Conservation (phyloP, 1,140 invertebrate genomes). For the Ostrea edulis region DNA sequence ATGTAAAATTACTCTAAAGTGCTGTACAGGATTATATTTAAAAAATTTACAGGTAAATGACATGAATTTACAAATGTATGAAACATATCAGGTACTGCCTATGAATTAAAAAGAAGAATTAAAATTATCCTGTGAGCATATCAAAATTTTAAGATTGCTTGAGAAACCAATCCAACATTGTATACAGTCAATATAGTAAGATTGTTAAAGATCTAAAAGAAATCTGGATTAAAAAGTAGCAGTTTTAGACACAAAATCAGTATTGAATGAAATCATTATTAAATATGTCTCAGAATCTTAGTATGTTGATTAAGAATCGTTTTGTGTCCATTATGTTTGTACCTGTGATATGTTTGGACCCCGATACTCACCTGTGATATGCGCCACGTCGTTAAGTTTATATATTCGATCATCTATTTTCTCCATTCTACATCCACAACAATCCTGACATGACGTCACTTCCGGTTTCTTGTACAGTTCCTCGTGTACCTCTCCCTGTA, state of each 20-base stretch:
- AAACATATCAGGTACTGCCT: too few species aligned
- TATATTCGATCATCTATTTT: not conserved
- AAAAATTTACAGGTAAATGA: not conserved
- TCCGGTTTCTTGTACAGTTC: constrained; percentile 80
- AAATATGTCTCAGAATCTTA: not conserved
- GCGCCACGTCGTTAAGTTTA: not conserved
- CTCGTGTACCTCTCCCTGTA: constrained; percentile 83
- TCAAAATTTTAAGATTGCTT: too few species aligned
- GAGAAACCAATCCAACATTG: too few species aligned
- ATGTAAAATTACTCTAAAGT: not conserved
- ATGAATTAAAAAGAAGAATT: too few species aligned
- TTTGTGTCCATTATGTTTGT: not conserved
- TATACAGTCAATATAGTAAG: too few species aligned
- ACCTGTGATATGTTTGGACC: not conserved
- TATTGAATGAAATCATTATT: not conserved
- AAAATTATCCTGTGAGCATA: too few species aligned
- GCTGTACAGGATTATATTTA: not conserved
- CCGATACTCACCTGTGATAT: not conserved
- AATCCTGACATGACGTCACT: not conserved
- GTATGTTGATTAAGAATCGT: not conserved
- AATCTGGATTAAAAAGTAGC: too few species aligned
- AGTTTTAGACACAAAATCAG: not conserved
- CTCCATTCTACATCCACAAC: constrained; percentile 3
- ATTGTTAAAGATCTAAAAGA: too few species aligned
- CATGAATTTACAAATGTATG: too few species aligned